Conservation (phyloP, 2,797 vertebrate species). For the Falco peregrinus region DNA sequence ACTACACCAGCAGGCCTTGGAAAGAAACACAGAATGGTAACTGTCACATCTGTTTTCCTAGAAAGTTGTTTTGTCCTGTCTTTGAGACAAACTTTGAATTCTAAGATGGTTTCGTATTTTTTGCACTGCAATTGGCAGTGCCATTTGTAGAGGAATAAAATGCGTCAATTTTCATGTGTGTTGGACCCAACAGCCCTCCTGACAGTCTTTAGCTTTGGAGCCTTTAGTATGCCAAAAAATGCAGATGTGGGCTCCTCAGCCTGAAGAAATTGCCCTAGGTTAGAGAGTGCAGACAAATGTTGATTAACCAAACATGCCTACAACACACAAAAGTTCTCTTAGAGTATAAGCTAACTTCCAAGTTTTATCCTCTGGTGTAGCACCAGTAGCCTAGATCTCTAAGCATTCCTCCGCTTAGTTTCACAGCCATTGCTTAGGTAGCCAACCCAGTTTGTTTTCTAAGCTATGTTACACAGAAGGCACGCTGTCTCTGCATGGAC, state of each 20-base stretch:
- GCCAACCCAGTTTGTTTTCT: background rate
- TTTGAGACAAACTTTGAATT: background rate
- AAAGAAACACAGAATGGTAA: background rate
- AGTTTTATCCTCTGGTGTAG: background rate
- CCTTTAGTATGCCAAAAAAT: background rate
- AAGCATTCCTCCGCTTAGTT: background rate
- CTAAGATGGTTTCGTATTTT: background rate
- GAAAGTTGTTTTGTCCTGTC: background rate
- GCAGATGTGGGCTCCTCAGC: background rate
- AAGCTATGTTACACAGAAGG: background rate
- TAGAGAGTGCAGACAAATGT: background rate
- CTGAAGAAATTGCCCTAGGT: background rate
- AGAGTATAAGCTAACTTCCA: background rate
- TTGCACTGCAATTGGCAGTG: background rate
- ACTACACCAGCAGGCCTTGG: background rate
- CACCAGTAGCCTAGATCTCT: background rate
- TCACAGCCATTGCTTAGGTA: background rate
- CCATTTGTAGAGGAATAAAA: background rate
- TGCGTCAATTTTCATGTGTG: background rate
- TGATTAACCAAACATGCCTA: background rate
- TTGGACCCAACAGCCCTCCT: background rate
- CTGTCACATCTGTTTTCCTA: background rate
- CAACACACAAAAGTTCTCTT: background rate
- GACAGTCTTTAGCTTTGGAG: background rate
- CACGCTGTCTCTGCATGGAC: background rate